These are phyloP conservation scores for Adrianichthys oophorus DNA, from an alignment of 2,797 vertebrate genomes.

Conservation along the genomic window DNA sequence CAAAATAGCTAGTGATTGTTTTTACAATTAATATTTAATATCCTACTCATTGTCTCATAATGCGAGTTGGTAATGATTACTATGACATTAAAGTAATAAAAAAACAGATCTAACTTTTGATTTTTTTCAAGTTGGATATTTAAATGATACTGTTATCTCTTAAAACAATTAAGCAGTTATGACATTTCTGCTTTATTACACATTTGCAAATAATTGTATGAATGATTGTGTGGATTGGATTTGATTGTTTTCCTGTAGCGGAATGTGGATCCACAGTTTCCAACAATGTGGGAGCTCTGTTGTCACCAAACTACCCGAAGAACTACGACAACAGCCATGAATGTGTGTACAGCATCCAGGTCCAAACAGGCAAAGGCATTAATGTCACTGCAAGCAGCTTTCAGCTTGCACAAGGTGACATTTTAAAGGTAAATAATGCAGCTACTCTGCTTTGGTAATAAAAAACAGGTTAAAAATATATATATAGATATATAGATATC, in stretches of 20 bases:
- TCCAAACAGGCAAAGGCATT: slow-evolving; percentile 95
- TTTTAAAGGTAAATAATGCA: slow-evolving; percentile 86
- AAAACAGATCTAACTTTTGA: background rate
- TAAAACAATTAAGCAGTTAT: slow-evolving; percentile 17
- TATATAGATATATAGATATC: too few species aligned
- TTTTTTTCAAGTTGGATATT: slow-evolving; percentile 20
- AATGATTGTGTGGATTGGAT: slow-evolving; percentile 32
- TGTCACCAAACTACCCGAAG: slow-evolving; percentile 94
- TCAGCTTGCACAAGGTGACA: slow-evolving; percentile 91
- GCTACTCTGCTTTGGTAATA: background rate
- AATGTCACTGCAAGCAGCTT: slow-evolving; percentile 92
- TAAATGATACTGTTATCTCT: slow-evolving; percentile 25
- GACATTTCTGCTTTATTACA: slow-evolving; percentile 5
- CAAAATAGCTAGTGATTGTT: slow-evolving; percentile 20
- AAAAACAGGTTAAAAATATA: background rate
- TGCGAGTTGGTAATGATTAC: slow-evolving; percentile 29
- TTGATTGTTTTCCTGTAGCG: slow-evolving; percentile 75
- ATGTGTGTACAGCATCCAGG: slow-evolving; percentile 96
- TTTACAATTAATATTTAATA: slow-evolving; percentile 20
- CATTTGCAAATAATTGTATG: slow-evolving; percentile 7
- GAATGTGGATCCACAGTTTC: slow-evolving; percentile 92
- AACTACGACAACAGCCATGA: slow-evolving; percentile 97
- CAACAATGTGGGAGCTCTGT: slow-evolving; percentile 89
- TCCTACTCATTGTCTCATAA: slow-evolving; percentile 14
- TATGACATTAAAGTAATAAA: slow-evolving; percentile 27